Base-by-base conservation (phyloP, 1,140 invertebrate genomes). In the Heliconius hermathena region DNA sequence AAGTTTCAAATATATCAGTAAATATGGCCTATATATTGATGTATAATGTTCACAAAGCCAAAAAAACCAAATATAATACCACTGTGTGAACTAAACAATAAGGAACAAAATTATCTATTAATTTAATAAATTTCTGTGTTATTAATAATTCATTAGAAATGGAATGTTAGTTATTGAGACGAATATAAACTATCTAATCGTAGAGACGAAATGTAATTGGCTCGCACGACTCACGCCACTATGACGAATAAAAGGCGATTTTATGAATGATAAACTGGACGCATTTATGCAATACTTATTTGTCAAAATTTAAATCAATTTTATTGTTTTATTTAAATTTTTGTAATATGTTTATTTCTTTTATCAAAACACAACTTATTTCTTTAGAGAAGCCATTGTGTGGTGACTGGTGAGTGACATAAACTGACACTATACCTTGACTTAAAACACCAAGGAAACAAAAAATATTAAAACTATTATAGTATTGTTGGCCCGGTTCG, bases 141-240 rank as follows among this genome's bases (percentile, higher is more conserved):
- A 22, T 60, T 60, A 11, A 66, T 29, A 26, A 66, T 8, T 66
- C 3, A 66, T 29, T 29, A 29, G 26, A 66, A 66, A 29, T 66
- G 60, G 26, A 66, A 66, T 60, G n/a, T 22, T 60, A 60, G 20
- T 66, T 72, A 72, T 77, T 72, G 49, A 77, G 57, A 74, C 73
- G 77, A 71, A 70, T 71, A 74, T 73, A 77, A 80, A 74, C 88
- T 91, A 92, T 92, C 90, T 92, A 89, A 90, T 92, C 86, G 78
- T 77, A 74, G 52, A 81, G 46, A 80, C 82, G 77, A 76, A 29
- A 85, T 80, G 78, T 89, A 87, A 93, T 93, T 93, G 91, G 91
- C 81, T 88, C 83, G 81, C 77, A 86, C 76, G 82, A 87, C 83
- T 93, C 91, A 92, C 91, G 91, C 91, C 91, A 93, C 87, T 85